Conservation (phyloP, 2,113 vertebrate genomes). For the Urocolius indicus region DNA sequence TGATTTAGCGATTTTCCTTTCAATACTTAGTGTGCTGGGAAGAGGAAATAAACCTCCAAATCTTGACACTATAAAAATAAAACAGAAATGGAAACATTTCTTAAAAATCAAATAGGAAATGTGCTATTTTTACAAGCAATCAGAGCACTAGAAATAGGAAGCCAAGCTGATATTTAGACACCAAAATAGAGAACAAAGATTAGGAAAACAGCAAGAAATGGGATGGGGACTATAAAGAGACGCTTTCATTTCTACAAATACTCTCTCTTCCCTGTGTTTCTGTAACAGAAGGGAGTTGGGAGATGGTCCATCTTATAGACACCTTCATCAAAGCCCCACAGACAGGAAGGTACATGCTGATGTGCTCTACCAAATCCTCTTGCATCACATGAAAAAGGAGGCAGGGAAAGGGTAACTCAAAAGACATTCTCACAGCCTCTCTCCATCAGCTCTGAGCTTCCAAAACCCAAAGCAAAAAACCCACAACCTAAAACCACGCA, state of each 20-base stretch:
- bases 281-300: neutral
- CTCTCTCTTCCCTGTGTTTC: neutral
- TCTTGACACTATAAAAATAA: neutral
- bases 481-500: fast-evolving
- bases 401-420: fast-evolving
- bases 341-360: neutral
- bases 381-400: fast-evolving
- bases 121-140: neutral
- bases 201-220: neutral
- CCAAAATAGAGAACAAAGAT: neutral
- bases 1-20: neutral
- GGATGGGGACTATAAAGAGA: neutral
- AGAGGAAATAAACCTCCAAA: neutral
- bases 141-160: neutral
- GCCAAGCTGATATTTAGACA: neutral
- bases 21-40: neutral
- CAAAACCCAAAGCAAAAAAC: neutral
- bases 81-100: conserved; percentile 1
- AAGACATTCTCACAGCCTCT: fast-evolving
- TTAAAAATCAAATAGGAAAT: neutral
- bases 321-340: neutral
- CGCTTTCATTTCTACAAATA: neutral
- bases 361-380: neutral
- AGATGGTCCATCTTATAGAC: neutral
- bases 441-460: neutral